phyloP scores from a whole-genome alignment of 2,113 vertebrate genomes.

The Scophthalmus maximus region DNA sequence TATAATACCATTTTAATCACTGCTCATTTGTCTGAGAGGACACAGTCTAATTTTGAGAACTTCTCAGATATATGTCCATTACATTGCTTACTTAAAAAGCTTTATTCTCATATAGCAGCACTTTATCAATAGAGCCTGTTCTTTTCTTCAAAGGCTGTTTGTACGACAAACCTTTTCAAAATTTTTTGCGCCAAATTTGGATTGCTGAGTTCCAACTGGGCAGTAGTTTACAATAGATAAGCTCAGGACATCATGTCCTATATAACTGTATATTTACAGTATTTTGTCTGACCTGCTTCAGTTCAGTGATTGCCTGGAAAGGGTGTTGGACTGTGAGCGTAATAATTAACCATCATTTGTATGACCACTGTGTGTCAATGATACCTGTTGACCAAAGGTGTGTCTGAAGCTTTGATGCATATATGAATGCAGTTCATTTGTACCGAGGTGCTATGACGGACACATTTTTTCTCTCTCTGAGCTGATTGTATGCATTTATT shows the following conservation, averaged over 20 bases:
- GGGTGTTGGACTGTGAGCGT: neutral
- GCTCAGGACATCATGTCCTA: neutral
- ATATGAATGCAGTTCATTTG: too few relatives aligned
- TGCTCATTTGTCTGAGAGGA: neutral
- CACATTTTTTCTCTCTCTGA: too few relatives aligned
- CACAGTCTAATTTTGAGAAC: neutral
- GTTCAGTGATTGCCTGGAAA: neutral
- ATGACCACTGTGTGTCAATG: neutral
- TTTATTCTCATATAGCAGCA: neutral
- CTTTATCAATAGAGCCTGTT: too few relatives aligned
- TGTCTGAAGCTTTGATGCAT: neutral
- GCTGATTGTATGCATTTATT: too few relatives aligned
- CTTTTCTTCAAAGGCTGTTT: neutral
- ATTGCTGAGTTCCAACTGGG: neutral
- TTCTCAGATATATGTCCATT: neutral
- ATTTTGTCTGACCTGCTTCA: neutral
- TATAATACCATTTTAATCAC: neutral
- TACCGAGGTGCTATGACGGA: too few relatives aligned
- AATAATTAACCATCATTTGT: conserved; percentile 33
- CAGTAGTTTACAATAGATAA: neutral
- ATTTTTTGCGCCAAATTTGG: too few relatives aligned
- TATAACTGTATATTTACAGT: neutral
- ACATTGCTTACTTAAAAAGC: neutral
- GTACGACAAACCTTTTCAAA: too few relatives aligned
- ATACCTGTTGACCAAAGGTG: neutral